Conservation (phyloP, 1,140 invertebrate species). For the Drosophila biarmipes region DNA sequence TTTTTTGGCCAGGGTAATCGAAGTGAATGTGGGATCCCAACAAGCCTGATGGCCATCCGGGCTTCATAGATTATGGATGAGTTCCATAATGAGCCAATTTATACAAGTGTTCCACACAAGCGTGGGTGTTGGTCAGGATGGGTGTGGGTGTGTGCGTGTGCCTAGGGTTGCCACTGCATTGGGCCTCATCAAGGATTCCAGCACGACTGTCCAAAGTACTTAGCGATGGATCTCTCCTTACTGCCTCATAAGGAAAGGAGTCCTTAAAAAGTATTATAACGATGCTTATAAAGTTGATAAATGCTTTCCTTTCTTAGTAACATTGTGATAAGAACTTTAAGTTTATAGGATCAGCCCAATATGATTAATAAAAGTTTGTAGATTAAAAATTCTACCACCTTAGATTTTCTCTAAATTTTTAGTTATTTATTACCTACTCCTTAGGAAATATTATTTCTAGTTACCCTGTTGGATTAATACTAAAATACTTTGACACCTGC, state of each 20-base stretch:
- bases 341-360: too few relatives aligned
- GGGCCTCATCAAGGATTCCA: slow-evolving; percentile 69
- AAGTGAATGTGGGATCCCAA: slow-evolving; percentile 53
- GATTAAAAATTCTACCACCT: too few relatives aligned
- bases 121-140: background rate
- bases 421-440: too few relatives aligned
- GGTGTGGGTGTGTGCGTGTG: slow-evolving; percentile 10
- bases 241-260: background rate
- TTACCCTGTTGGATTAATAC: too few relatives aligned
- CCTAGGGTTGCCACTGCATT: slow-evolving; percentile 31
- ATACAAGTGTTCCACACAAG: slow-evolving; percentile 71
- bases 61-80: slow-evolving; percentile 82
- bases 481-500: too few relatives aligned
- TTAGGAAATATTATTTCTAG: too few relatives aligned
- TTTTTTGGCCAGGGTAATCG: slow-evolving; percentile 49
- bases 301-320: background rate
- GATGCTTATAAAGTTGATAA: background rate
- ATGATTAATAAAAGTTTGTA: too few relatives aligned
- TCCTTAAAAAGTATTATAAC: background rate
- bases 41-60: slow-evolving; percentile 65
- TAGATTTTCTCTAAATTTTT: too few relatives aligned
- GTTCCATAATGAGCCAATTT: slow-evolving; percentile 82
- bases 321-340: background rate
- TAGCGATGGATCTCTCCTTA: slow-evolving; percentile 34
- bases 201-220: slow-evolving; percentile 48